Percentiles rank a stretch among this genome's conserved stretches.
phyloP scores from a whole-genome alignment of 2,797 vertebrate species.

The Chelidonichthys spinosus region DNA sequence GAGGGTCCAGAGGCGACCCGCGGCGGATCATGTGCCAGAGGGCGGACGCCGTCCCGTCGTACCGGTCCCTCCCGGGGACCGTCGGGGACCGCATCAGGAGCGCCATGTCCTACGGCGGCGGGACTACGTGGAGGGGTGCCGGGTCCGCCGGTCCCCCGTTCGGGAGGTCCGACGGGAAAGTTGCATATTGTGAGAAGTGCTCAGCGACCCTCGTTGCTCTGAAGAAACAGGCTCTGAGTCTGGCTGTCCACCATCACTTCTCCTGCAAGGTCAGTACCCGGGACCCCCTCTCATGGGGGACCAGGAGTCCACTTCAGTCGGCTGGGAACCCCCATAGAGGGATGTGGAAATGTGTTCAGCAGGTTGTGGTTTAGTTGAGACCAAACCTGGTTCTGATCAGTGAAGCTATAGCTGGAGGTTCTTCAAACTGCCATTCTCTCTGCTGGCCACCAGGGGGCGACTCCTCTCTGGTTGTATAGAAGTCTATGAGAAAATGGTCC shows the following conservation, averaged over 20 bases:
- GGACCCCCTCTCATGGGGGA: neutral
- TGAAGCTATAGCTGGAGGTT: no score
- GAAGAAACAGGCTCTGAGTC: slow-evolving; percentile 92
- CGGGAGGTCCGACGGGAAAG: slow-evolving; percentile 87
- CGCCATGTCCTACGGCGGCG: slow-evolving; percentile 82
- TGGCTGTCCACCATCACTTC: slow-evolving; percentile 91
- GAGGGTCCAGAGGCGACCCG: slow-evolving; percentile 84
- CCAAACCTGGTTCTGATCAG: no score
- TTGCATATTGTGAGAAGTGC: slow-evolving; percentile 92
- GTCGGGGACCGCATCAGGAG: slow-evolving; percentile 80
- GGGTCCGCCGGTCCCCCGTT: slow-evolving; percentile 84
- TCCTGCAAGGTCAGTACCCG: slow-evolving; percentile 85
- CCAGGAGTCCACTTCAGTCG: neutral
- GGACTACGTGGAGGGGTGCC: slow-evolving; percentile 80
- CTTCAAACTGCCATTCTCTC: no score
- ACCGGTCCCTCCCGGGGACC: slow-evolving; percentile 65
- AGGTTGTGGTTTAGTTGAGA: no score
- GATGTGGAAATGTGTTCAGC: no score
- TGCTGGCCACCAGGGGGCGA: no score
- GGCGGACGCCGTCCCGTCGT: slow-evolving; percentile 87
- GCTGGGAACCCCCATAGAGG: neutral
- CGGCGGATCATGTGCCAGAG: slow-evolving; percentile 87
- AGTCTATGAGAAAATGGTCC: no score
- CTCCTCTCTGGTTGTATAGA: no score
- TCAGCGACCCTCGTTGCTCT: slow-evolving; percentile 91